A percentile compares a stretch with the other conserved stretches of the same genome.
These are phyloP conservation scores for Drosophila yakuba DNA, from an alignment of 1,140 invertebrate genomes.

Conservation along the genomic window DNA sequence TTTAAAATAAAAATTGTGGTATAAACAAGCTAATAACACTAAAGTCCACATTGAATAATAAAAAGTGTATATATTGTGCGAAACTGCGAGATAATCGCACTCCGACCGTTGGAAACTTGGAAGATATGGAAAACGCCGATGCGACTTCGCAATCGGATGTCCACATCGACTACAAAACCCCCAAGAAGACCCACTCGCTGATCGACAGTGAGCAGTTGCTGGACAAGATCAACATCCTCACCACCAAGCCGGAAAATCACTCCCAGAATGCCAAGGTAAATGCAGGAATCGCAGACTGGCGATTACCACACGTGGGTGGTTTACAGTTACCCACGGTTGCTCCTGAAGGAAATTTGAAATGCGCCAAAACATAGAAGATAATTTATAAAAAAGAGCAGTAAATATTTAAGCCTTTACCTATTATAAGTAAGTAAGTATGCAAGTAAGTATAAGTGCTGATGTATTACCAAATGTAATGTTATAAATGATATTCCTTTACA, in stretches of 20 bases:
- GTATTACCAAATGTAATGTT: too few relatives aligned
- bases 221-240: slow-evolving; percentile 81
- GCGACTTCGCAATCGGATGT: slow-evolving; percentile 47
- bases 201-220: slow-evolving; percentile 71
- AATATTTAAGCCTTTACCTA: too few relatives aligned
- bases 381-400: too few relatives aligned
- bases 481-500: neutral
- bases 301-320: slow-evolving; percentile 6
- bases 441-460: too few relatives aligned
- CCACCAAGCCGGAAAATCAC: slow-evolving; percentile 79
- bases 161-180: slow-evolving; percentile 77
- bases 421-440: too few relatives aligned
- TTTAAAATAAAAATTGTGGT: slow-evolving; percentile 22
- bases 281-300: neutral
- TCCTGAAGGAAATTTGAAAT: slow-evolving; percentile 1
- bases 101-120: neutral
- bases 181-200: slow-evolving; percentile 65
- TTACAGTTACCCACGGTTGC: slow-evolving; percentile 14
- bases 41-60: too few relatives aligned
- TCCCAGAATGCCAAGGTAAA: slow-evolving; percentile 77
- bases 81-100: neutral
- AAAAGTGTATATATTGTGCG: neutral
- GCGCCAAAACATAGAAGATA: neutral
- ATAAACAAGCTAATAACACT: neutral
- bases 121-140: slow-evolving; percentile 64